These are phyloP conservation scores for Phataginus tricuspis DNA, from an alignment of 2,797 vertebrate species.

Conservation along the genomic window DNA sequence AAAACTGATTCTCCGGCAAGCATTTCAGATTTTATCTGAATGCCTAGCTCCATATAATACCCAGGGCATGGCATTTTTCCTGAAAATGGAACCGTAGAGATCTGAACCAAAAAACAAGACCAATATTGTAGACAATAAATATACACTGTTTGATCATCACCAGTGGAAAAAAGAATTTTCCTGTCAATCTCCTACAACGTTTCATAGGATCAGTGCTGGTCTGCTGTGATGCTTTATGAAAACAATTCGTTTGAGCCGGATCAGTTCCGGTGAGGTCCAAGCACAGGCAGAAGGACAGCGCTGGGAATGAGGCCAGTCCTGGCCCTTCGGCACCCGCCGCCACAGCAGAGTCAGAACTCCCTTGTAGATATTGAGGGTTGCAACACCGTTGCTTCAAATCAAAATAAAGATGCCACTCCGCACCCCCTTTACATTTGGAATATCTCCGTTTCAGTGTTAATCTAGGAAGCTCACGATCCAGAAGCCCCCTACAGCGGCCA, in stretches of 20 bases:
- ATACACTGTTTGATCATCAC: neutral
- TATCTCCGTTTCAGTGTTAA: neutral
- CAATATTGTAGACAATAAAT: neutral
- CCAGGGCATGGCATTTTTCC: neutral
- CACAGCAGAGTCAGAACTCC: neutral
- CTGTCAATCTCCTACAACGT: neutral
- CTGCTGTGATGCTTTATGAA: neutral
- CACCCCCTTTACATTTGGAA: neutral
- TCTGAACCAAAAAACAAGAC: neutral
- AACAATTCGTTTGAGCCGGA: neutral
- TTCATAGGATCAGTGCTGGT: neutral
- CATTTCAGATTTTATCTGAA: neutral
- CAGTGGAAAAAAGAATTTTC: neutral
- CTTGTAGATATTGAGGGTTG: neutral
- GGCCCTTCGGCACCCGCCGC: neutral
- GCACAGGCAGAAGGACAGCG: neutral
- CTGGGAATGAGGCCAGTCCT: neutral
- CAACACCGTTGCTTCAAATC: neutral
- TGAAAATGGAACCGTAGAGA: neutral
- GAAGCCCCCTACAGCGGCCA: neutral
- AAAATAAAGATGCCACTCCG: neutral
- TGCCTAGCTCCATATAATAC: neutral
- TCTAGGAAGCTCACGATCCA: neutral
- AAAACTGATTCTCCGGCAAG: neutral
- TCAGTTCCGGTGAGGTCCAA: neutral